phyloP scores from a whole-genome alignment of 2,888 invertebrate species.

The Vesta saturnalis region DNA sequence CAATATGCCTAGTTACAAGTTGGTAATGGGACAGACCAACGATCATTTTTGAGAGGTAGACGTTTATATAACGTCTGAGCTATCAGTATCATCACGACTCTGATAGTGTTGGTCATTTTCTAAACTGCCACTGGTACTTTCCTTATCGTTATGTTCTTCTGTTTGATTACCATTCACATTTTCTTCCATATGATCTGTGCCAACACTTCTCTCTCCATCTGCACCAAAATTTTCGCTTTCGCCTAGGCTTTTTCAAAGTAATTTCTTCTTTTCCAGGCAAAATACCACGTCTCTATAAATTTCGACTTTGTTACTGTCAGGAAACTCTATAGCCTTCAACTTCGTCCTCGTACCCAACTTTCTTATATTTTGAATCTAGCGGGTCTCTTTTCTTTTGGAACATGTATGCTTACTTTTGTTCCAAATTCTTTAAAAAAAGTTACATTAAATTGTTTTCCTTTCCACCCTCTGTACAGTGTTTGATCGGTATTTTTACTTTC shows the following conservation, averaged over 20 bases:
- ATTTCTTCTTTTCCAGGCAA: background rate
- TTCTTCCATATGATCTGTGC: background rate
- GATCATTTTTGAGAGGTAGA: too few species aligned
- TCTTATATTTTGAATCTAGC: constrained; percentile 51
- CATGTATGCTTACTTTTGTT: constrained; percentile 49
- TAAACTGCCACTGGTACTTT: too few species aligned
- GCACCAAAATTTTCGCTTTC: background rate
- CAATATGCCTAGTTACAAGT: too few species aligned
- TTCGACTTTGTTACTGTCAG: constrained; percentile 38
- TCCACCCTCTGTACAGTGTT: constrained; percentile 56
- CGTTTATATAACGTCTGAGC: too few species aligned
- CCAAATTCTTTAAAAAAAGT: constrained; percentile 32
- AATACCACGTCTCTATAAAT: constrained; percentile 37
- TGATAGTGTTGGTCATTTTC: too few species aligned
- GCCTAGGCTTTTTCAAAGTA: background rate
- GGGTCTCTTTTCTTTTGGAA: constrained; percentile 54
- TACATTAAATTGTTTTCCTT: constrained; percentile 50
- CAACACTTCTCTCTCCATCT: background rate
- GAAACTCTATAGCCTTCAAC: constrained; percentile 38
- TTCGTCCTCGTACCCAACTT: constrained; percentile 54
- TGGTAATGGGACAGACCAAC: too few species aligned
- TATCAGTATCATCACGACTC: too few species aligned
- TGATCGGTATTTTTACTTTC: constrained; percentile 28
- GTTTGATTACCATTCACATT: constrained; percentile 1
- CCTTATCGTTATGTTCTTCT: background rate